Conservation (phyloP, 2,113 vertebrate genomes). For the Astur gentilis region DNA sequence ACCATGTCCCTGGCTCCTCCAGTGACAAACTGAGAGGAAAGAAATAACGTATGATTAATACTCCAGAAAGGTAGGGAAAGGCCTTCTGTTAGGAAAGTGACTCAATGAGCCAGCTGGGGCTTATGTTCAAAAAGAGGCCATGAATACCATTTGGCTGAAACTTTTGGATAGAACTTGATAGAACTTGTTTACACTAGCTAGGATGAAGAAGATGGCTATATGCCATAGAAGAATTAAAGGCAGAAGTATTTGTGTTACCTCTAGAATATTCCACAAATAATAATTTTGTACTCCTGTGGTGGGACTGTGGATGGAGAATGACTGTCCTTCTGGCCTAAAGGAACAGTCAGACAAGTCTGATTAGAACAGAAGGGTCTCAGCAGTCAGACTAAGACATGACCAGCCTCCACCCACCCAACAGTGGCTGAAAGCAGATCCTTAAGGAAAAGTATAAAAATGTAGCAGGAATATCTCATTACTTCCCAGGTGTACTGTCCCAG, state of each 20-base stretch:
- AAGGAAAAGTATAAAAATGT: neutral
- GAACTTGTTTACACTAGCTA: neutral
- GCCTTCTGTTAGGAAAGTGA: neutral
- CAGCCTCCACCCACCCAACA: neutral
- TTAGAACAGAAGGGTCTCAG: neutral
- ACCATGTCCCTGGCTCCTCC: neutral
- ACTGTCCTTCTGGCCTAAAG: neutral
- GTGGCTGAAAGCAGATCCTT: neutral
- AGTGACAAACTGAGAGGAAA: neutral
- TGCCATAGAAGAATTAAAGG: neutral
- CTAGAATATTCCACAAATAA: neutral
- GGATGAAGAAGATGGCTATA: neutral
- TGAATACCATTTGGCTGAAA: neutral
- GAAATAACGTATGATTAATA: neutral
- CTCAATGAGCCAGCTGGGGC: neutral
- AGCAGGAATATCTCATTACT: neutral
- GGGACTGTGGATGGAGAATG: neutral
- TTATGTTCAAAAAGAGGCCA: neutral
- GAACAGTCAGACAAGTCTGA: neutral
- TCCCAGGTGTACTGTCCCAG: neutral
- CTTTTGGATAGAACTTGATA: neutral
- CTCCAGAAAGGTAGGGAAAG: neutral
- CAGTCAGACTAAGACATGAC: neutral
- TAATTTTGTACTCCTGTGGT: neutral
- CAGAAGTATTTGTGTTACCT: neutral